Conservation (phyloP, 1,140 invertebrate genomes). For the Helicoverpa armigera region DNA sequence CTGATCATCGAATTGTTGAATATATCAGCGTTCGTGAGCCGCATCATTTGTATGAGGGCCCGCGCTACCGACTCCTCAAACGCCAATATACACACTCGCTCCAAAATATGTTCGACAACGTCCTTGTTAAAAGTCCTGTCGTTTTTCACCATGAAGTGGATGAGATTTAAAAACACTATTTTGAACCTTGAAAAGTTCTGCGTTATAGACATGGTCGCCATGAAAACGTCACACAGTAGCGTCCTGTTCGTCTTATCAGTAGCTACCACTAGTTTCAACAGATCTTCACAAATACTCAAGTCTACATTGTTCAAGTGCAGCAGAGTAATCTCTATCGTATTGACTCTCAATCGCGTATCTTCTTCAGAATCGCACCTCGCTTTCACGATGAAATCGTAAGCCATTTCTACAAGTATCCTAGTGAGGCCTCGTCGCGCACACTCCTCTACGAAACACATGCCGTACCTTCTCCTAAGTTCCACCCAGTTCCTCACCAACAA, state of each 20-base stretch:
- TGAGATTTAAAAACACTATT: constrained; percentile 71
- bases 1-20: constrained; percentile 65
- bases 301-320: constrained; percentile 69
- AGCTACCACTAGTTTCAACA: constrained; percentile 57
- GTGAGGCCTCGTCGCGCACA: constrained; percentile 62
- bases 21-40: constrained; percentile 63
- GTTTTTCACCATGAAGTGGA: constrained; percentile 62
- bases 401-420: constrained; percentile 69
- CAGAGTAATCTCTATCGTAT: constrained; percentile 65
- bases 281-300: constrained; percentile 58
- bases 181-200: constrained; percentile 80
- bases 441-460: constrained; percentile 66
- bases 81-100: constrained; percentile 74
- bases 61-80: constrained; percentile 61
- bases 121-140: constrained; percentile 59
- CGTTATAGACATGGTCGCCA: constrained; percentile 67
- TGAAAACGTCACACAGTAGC: constrained; percentile 67
- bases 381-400: constrained; percentile 63
- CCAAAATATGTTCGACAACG: constrained; percentile 66
- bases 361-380: constrained; percentile 31
- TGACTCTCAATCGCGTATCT: constrained; percentile 54
- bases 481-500: constrained; percentile 57
- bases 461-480: constrained; percentile 61
- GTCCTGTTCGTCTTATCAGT: constrained; percentile 18
- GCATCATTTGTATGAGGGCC: constrained; percentile 68